Evolutionary conservation across 2,797 vertebrate species (phyloP), one percentile per base, ranked within the genome.

Genomic region (Todus mexicanus): DNA sequence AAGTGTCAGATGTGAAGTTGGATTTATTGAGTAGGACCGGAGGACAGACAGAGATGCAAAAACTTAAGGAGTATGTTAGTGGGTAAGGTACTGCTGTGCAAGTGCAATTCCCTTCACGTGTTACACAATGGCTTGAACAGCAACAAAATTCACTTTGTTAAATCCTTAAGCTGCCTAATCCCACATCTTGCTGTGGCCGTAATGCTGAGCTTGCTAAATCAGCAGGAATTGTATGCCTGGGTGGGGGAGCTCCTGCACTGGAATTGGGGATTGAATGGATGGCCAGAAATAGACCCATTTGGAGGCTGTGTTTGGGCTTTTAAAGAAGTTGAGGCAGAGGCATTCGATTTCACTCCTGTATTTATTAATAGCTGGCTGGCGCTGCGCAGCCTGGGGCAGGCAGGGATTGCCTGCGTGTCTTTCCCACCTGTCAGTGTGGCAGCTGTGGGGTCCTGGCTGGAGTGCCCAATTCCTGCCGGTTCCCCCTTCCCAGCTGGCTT

Each of bases 361-460:
- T 79, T 89, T 89, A 81, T 80, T 42, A 91, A 80, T 86, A 96
- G 85, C 86, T 90, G 37, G 37, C 82, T 79, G 95, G 92, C 90
- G 82, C 87, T 95, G 81, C 72, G 81, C 66, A 75, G 76, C 70
- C 70, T 43, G 6, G 91, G 74, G 91, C 87, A 3, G 3, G 78
- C 29, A 45, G 93, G 85, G 68, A 95, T 94, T 94, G 93, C 92
- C 84, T 66, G 73, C 1, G 0, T 95, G 92, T 64, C 79, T 93
- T 95, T 66, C 81, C 77, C 96, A 97, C 92, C 94, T 97, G 97
- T 94, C 27, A 19, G 76, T 25, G 26, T 0, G 3, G 80, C 90
- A 96, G 53, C 92, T 96, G 94, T 47, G 92, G 38, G 63, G 27
- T 51, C 68, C 45, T 1, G 9, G 75, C 48, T 7, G 14, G 74